phyloP scores from a whole-genome alignment of 2,113 vertebrate genomes.

The Himantopus leucocephalus region DNA sequence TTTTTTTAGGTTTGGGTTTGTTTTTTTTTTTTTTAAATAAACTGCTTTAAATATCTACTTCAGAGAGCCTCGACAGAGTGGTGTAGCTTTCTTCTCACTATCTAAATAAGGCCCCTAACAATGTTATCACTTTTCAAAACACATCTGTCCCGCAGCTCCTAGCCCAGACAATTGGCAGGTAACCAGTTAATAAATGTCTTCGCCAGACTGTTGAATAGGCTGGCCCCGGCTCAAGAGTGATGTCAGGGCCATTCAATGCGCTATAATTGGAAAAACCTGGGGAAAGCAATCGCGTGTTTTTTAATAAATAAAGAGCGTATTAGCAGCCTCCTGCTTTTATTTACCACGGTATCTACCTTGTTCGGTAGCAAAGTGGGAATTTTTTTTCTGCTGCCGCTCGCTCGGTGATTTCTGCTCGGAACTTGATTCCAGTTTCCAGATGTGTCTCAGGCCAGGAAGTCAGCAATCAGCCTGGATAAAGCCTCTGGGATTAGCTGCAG shows the following conservation, averaged over 20 bases:
- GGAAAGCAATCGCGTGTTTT: slow-evolving; percentile 62
- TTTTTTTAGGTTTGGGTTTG: no score
- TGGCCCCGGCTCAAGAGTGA: slow-evolving; percentile 86
- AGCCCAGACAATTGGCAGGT: slow-evolving; percentile 82
- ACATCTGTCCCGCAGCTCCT: slow-evolving; percentile 74
- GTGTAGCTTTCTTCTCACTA: slow-evolving; percentile 45
- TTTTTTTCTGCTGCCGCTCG: background rate
- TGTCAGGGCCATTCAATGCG: slow-evolving; percentile 81
- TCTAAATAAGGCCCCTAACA: slow-evolving; percentile 65
- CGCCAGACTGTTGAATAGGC: slow-evolving; percentile 77
- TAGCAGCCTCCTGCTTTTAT: slow-evolving; percentile 54
- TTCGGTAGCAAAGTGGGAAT: slow-evolving; percentile 38
- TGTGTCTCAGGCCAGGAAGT: slow-evolving; percentile 74
- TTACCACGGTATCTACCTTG: slow-evolving; percentile 31
- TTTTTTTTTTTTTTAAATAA: background rate
- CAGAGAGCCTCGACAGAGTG: background rate
- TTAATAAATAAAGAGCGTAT: slow-evolving; percentile 58
- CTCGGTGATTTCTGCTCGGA: slow-evolving; percentile 31
- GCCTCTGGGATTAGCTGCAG: slow-evolving; percentile 37
- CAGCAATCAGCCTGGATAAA: slow-evolving; percentile 79
- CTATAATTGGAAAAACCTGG: slow-evolving; percentile 86
- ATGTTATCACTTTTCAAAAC: slow-evolving; percentile 81
- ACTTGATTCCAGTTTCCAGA: slow-evolving; percentile 53
- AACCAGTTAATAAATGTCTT: slow-evolving; percentile 82
- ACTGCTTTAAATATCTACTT: slow-evolving; percentile 40